Percentiles rank a stretch among this genome's conserved stretches.
Conservation (phyloP, 2,113 vertebrate species). For the Meleagris gallopavo region DNA sequence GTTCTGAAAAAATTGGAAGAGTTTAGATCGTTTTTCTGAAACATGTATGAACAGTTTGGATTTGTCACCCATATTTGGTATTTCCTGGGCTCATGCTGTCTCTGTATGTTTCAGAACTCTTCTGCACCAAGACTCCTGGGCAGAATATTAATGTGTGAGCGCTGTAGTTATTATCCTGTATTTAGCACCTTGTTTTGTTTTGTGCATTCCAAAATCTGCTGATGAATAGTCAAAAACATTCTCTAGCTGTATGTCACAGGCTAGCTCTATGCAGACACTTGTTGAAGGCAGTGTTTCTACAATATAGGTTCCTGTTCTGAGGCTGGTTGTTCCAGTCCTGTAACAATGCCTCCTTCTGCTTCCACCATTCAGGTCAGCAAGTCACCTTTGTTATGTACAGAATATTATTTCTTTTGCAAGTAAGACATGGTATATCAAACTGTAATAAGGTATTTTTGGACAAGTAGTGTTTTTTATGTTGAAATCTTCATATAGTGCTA, state of each 20-base stretch:
- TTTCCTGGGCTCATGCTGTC: background rate
- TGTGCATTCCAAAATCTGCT: accelerated
- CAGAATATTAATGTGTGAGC: background rate
- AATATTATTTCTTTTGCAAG: background rate
- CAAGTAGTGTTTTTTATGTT: background rate
- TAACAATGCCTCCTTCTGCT: background rate
- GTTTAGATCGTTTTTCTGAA: background rate
- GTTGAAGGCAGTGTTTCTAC: background rate
- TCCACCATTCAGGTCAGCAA: background rate
- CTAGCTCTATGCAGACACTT: background rate
- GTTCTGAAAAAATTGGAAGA: background rate
- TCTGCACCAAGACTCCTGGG: background rate
- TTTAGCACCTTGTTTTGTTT: background rate
- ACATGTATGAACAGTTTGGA: background rate
- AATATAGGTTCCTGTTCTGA: background rate
- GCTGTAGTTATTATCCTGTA: background rate
- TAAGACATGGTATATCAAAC: background rate
- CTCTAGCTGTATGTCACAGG: background rate
- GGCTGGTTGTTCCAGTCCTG: background rate
- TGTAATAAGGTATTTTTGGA: background rate
- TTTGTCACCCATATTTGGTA: background rate
- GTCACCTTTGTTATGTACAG: background rate
- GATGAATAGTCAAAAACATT: background rate
- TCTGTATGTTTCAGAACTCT: background rate
- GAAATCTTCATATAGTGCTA: background rate